phyloP scores from a whole-genome alignment of 1,140 invertebrate genomes.

The Bombus haemorrhoidalis region DNA sequence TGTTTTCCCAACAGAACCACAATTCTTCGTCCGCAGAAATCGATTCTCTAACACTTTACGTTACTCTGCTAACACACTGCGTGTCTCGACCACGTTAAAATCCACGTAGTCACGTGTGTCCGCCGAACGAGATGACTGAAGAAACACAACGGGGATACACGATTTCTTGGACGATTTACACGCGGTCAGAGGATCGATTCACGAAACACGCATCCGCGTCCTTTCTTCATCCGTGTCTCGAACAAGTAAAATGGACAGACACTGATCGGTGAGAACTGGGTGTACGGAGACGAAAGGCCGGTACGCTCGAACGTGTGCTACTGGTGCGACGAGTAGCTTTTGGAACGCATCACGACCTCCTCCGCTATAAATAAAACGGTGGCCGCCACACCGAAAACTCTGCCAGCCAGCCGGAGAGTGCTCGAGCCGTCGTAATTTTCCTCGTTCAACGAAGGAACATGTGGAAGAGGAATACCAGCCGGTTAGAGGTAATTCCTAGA shows the following conservation, averaged over 20 bases:
- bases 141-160: neutral
- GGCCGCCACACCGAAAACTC: constrained; percentile 71
- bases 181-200: neutral
- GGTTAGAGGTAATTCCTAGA: neutral
- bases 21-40: neutral
- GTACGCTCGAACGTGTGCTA: constrained; percentile 55
- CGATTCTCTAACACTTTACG: neutral
- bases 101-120: constrained; percentile 8
- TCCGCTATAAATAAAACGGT: constrained; percentile 81
- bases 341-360: constrained; percentile 79
- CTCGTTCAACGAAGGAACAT: constrained; percentile 42
- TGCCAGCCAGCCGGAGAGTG: constrained; percentile 71
- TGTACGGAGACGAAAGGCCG: constrained; percentile 46
- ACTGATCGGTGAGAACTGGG: constrained; percentile 46
- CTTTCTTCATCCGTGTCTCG: neutral
- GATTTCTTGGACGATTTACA: neutral
- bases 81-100: neutral
- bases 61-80: neutral
- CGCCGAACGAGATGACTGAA: too few species aligned
- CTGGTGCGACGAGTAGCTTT: constrained; percentile 72
- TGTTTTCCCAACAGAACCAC: neutral
- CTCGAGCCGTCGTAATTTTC: constrained; percentile 72
- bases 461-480: constrained; percentile 29
- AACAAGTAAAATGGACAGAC: neutral
- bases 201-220: neutral